These are phyloP conservation scores for Acipenser ruthenus DNA, from an alignment of 2,797 vertebrate species.

Conservation along the genomic window DNA sequence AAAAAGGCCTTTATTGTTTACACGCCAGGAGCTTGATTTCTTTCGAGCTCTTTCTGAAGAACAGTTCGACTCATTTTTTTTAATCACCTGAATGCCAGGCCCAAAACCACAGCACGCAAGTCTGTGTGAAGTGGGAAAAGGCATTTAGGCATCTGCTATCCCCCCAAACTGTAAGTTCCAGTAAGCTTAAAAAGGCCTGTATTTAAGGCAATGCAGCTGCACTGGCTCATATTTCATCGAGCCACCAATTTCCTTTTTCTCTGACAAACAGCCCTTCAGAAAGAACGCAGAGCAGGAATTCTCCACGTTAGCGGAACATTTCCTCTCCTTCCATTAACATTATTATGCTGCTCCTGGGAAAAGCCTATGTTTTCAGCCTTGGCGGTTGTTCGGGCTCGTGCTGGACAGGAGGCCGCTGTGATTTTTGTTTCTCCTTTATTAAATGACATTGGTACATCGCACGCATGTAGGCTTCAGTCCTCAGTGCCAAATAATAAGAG, in stretches of 20 bases:
- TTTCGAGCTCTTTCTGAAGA: slow-evolving; percentile 43
- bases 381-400: background rate
- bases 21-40: slow-evolving; percentile 37
- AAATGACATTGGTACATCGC: background rate
- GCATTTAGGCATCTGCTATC: slow-evolving; percentile 42
- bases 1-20: slow-evolving; percentile 48
- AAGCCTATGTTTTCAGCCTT: slow-evolving; percentile 32
- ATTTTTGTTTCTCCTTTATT: slow-evolving; percentile 4
- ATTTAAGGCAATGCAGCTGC: slow-evolving; percentile 55
- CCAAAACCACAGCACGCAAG: slow-evolving; percentile 45
- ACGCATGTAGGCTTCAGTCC: background rate
- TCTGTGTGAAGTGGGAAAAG: slow-evolving; percentile 45
- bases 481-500: background rate
- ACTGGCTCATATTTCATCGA: slow-evolving; percentile 58
- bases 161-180: slow-evolving; percentile 49
- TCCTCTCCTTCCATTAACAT: slow-evolving; percentile 54
- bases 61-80: slow-evolving; percentile 39
- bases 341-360: slow-evolving; percentile 57
- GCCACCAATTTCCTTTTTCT: slow-evolving; percentile 59
- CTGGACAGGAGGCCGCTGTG: slow-evolving; percentile 1
- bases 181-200: slow-evolving; percentile 46
- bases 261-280: slow-evolving; percentile 58
- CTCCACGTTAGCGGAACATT: slow-evolving; percentile 57
- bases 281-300: slow-evolving; percentile 55
- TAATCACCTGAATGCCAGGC: slow-evolving; percentile 43